Conservation (phyloP, 2,888 invertebrate genomes). For the Ctena decussata region DNA sequence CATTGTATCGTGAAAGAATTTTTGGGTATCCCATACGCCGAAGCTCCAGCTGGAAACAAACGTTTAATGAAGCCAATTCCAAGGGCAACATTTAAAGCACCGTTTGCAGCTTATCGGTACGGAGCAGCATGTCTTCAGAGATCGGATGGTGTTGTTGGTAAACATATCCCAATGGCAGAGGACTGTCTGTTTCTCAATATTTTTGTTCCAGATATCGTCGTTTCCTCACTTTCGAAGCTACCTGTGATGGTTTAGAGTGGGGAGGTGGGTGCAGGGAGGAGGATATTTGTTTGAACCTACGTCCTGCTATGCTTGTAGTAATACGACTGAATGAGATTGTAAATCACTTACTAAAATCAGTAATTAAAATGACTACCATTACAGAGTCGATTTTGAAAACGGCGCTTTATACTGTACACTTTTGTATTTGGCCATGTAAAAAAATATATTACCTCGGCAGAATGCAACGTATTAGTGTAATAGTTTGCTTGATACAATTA, state of each 20-base stretch:
- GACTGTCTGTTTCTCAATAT: not conserved
- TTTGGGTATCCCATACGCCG: not conserved
- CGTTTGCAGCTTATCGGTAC: not conserved
- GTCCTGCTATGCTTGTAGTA: too few relatives aligned
- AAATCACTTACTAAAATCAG: too few relatives aligned
- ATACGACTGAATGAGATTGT: too few relatives aligned
- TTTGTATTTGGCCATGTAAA: too few relatives aligned
- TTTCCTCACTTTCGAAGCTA: not conserved
- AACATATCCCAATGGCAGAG: not conserved
- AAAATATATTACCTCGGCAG: too few relatives aligned
- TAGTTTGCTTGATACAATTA: too few relatives aligned
- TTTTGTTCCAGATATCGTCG: not conserved
- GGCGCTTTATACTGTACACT: too few relatives aligned
- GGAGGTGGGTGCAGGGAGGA: not conserved
- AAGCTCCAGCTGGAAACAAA: not conserved
- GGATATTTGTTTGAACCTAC: not conserved
- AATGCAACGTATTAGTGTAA: too few relatives aligned
- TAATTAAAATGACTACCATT: too few relatives aligned
- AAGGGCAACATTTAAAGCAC: not conserved
- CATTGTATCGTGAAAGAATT: not conserved
- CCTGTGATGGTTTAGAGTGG: not conserved
- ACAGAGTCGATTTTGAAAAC: too few relatives aligned
- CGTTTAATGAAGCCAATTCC: not conserved
- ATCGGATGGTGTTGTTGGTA: too few relatives aligned
- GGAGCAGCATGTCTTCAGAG: not conserved